Evolutionary conservation across 1,140 invertebrate genomes (phyloP).

Genomic region (Trichonephila inaurata): DNA sequence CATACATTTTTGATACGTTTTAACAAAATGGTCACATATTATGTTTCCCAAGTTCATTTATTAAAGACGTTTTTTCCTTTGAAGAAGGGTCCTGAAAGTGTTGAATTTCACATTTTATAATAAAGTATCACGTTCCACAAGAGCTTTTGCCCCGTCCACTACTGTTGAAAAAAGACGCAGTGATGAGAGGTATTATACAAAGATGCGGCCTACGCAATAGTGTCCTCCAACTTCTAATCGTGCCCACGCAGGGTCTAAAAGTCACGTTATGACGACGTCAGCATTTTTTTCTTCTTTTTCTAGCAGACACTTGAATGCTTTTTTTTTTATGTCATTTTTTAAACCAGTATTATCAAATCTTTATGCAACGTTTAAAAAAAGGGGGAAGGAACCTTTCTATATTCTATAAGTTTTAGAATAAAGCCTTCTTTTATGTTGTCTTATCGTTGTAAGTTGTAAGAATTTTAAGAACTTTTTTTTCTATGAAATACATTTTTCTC

Average conservation of each 20-base stretch:
- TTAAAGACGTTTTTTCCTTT: no score
- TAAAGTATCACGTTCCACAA: no score
- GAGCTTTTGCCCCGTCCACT: neutral
- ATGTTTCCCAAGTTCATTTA: no score
- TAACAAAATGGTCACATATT: no score
- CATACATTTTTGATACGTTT: no score
- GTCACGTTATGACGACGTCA: slow-evolving; percentile 61
- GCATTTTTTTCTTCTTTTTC: neutral
- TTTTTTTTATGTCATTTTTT: neutral
- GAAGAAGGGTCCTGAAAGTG: no score
- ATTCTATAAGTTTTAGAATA: slow-evolving; percentile 1
- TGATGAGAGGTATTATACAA: neutral
- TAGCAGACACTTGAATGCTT: neutral
- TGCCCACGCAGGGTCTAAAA: neutral
- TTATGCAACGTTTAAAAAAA: neutral
- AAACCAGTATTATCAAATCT: neutral
- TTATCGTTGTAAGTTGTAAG: neutral
- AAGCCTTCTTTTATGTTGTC: neutral
- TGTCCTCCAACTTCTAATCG: slow-evolving; percentile 48
- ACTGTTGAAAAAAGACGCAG: neutral
- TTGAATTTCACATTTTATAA: no score
- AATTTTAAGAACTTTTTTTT: no score
- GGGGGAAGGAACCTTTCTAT: neutral
- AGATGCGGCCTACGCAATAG: neutral
- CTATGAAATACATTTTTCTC: no score